Base-by-base conservation (phyloP, 1,140 invertebrate genomes). In the Zelostemma sp. region DNA sequence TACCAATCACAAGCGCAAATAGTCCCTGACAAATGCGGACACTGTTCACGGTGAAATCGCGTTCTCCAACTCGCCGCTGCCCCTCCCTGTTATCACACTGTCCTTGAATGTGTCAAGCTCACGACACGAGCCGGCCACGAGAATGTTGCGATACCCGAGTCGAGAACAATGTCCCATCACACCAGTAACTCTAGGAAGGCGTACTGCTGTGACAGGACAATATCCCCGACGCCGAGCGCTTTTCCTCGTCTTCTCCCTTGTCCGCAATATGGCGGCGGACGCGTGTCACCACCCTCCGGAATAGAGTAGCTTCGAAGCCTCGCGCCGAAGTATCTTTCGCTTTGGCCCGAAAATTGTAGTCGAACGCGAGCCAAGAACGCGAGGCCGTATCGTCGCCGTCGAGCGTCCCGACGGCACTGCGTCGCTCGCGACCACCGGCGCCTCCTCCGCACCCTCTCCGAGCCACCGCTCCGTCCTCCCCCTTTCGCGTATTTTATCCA, bases 201-300 rank as follows among this genome's bases (percentile, higher is more conserved):
- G 89, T 94, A 95, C 93, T 95, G 93, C 93, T 95, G 93, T 95
- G 93, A 94, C 93, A 93, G 92, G 93, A 95, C 93, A 95, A 95
- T 95, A 95, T 94, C 89, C 91, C 86, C 88, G 90, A 86, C 83
- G 73, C 77, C 87, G 85, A 81, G 67, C 33, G 33, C n/a, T n/a
- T n/a, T n/a, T 25, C 8, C 8, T 71, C 73, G 67, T 72, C 68
- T 71, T 66, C 66, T 72, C 79, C 66, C 50, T 57, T 33, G 51
- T 48, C 18, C 47, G 60, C 68, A 71, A 71, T 49, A 71, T 71
- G 68, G 68, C 68, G 53, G 68, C 53, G 15, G 1, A 6, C 12
- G 41, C 11, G 19, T 1, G 38, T 11, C n/a, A 15, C 4, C 1
- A 18, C 18, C 21, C 21, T 8, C 21, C 21, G 3, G 3, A 8